Percentiles rank a stretch among this genome's conserved stretches.
phyloP scores from a whole-genome alignment of 1,140 invertebrate genomes.

The Papilio xuthus region DNA sequence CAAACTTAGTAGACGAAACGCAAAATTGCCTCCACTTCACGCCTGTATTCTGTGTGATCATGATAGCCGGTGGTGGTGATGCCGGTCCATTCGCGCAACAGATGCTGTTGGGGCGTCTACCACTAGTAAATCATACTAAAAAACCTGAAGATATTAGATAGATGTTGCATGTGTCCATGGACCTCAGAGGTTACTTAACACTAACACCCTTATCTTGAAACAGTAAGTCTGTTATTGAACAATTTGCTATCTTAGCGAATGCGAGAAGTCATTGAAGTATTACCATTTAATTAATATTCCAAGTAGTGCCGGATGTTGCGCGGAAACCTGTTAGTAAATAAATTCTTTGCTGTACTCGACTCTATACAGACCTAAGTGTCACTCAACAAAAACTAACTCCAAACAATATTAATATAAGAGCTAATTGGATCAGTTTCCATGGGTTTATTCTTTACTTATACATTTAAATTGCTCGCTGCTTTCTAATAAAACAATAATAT shows the following conservation, averaged over 20 bases:
- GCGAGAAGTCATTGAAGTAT: neutral
- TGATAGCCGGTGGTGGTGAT: no score
- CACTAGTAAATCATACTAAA: no score
- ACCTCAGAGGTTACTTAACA: no score
- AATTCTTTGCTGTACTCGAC: constrained; percentile 11
- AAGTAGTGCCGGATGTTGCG: neutral
- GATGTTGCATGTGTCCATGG: no score
- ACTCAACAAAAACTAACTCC: neutral
- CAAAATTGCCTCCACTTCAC: no score
- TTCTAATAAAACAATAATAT: neutral
- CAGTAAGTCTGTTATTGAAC: neutral
- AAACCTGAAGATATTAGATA: no score
- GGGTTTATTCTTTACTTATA: neutral
- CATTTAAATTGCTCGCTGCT: neutral
- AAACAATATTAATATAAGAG: neutral
- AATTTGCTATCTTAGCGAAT: neutral
- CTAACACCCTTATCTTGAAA: no score
- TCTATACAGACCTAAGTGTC: constrained; percentile 3
- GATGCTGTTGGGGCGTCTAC: no score
- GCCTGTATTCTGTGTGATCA: no score
- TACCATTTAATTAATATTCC: constrained; percentile 31
- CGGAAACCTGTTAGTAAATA: constrained; percentile 23
- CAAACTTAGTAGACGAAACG: no score
- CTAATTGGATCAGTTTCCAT: neutral
- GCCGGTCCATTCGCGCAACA: no score